These are phyloP conservation scores for Onychorhynchus coronatus DNA, from an alignment of 2,113 vertebrate species.

Conservation along the genomic window DNA sequence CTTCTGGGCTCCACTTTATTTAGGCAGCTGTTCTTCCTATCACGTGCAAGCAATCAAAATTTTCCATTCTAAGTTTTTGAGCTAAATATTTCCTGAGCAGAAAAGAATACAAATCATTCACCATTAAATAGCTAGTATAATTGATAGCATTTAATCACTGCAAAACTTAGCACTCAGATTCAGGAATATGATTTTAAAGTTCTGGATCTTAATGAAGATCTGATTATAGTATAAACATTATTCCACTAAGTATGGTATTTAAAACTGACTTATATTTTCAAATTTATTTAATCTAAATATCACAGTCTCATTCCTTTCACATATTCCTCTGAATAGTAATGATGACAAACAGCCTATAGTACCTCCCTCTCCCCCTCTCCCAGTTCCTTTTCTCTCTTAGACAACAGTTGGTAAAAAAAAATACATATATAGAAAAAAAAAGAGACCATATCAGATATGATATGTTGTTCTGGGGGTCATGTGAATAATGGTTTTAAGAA, in stretches of 20 bases:
- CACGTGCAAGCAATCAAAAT: neutral
- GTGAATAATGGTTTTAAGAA: neutral
- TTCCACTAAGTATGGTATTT: neutral
- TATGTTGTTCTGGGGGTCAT: neutral
- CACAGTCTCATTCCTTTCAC: neutral
- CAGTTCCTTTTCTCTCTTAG: neutral
- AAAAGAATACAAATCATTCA: neutral
- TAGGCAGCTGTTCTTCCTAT: neutral
- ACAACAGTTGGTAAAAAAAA: neutral
- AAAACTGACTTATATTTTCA: neutral
- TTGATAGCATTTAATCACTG: neutral
- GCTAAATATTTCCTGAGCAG: neutral
- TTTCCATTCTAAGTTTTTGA: neutral
- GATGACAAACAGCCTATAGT: neutral
- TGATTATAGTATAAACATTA: neutral
- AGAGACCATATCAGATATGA: neutral
- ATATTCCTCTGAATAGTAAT: neutral
- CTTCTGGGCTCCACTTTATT: neutral
- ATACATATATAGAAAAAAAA: neutral
- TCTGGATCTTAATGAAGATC: neutral
- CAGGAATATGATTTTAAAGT: neutral
- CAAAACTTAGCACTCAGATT: neutral
- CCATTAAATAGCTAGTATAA: neutral
- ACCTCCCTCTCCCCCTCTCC: neutral
- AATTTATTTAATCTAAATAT: neutral